Conservation (phyloP, 1,140 invertebrate species). For the Tigriopus japonicus region DNA sequence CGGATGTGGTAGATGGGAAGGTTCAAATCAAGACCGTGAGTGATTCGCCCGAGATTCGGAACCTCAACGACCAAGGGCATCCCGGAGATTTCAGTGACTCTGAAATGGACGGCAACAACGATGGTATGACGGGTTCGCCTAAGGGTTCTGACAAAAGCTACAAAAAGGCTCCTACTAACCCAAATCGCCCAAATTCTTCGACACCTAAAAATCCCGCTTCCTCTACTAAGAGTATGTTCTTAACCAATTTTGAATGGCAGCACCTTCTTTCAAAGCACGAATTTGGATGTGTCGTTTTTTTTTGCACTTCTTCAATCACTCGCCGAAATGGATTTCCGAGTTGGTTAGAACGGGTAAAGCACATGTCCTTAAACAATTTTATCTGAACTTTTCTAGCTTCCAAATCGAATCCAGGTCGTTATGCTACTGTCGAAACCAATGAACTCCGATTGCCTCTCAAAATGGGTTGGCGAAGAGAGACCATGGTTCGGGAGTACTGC, state of each 20-base stretch:
- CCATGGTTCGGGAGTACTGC: conserved; percentile 35
- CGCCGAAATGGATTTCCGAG: no score
- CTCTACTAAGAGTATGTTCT: no score
- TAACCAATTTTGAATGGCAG: no score
- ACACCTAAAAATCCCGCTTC: no score
- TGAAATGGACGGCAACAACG: background rate
- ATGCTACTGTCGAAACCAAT: conserved; percentile 25
- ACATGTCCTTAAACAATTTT: no score
- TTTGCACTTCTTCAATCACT: no score
- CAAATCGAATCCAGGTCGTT: background rate
- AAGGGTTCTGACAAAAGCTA: background rate
- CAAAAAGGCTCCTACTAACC: background rate
- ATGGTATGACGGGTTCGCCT: background rate
- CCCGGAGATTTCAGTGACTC: background rate
- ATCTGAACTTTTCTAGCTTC: no score
- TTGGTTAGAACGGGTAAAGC: no score
- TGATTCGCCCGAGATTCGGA: background rate
- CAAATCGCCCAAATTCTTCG: no score
- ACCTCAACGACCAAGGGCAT: background rate
- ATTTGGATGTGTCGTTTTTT: no score
- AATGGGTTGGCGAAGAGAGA: conserved; percentile 72
- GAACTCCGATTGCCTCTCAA: conserved; percentile 51
- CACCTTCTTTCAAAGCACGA: no score
- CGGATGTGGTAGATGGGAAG: background rate
- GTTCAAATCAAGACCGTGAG: background rate